Percentiles rank a stretch among this genome's conserved stretches.
Evolutionary conservation across 2,113 vertebrate genomes (phyloP).

Genomic region (Eurystomus gularis): DNA sequence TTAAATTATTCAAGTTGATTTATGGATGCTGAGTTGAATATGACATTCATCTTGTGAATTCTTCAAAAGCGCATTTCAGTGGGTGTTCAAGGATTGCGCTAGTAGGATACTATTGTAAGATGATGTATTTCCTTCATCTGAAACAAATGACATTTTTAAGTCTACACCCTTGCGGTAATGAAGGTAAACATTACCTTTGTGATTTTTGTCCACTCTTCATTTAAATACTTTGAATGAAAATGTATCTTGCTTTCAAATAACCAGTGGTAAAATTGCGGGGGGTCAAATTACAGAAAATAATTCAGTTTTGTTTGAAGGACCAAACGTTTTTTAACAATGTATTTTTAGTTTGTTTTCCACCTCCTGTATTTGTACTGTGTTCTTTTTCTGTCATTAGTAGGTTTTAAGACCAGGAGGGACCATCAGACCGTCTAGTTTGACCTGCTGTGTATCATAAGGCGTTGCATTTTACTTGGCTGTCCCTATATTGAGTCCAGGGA

Average conservation of each 20-base stretch:
- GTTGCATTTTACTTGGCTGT: background rate
- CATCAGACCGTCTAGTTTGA: background rate
- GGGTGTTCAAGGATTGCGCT: background rate
- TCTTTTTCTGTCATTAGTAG: background rate
- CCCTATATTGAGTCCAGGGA: background rate
- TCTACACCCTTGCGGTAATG: background rate
- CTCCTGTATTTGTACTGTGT: background rate
- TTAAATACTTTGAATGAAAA: conserved; percentile 7
- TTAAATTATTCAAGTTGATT: conserved; percentile 76
- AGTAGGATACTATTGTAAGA: background rate
- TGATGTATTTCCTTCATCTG: conserved; percentile 45
- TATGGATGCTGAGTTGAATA: conserved; percentile 60
- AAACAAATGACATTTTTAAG: conserved; percentile 24
- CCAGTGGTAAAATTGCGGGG: background rate
- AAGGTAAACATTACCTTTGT: conserved; percentile 24
- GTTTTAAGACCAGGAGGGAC: background rate
- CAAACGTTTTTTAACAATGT: background rate
- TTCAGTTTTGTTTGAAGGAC: background rate
- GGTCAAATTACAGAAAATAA: background rate
- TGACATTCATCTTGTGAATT: conserved; percentile 68
- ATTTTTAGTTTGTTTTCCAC: background rate
- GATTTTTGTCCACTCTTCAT: background rate
- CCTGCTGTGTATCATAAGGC: background rate
- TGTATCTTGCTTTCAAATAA: background rate
- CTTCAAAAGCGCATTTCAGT: conserved; percentile 53